Evolutionary conservation across 2,888 invertebrate genomes (phyloP), one percentile per base, ranked within the genome.

Genomic region (Ormyrus nitidulus): DNA sequence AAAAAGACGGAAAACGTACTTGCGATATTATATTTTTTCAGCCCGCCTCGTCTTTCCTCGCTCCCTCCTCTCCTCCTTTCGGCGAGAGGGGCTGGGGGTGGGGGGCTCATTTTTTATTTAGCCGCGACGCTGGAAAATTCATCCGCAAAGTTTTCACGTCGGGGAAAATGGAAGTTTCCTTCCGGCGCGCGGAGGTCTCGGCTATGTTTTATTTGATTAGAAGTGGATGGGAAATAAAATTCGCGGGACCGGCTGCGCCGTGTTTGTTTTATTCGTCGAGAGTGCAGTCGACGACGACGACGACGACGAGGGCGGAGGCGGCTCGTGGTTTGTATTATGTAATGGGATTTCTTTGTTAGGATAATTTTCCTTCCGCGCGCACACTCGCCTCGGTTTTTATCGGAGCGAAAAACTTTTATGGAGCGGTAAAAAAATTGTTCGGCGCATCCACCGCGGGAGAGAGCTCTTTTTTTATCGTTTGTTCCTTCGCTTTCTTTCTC

Each of bases 181-280:
- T 72, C 73, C 61, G 68, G 74, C 54, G 44, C 34, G 34, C 34
- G 34, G 34, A 69, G 61, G 66, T 72, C 61, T 72, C 61, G 54
- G 72, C 79, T 74, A 58, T 68, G 73, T 79, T 79, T 79, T 79
- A 79, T 79, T 79, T 79, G 79, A 79, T 79, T 79, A 79, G 79
- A 74, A 66, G 54, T 7, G 58, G 77, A 53, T 13, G 62, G 74
- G 69, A 69, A 69, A 79, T 79, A 74, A 79, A 79, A 79, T 74
- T 78, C 49, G 65, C 51, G 71, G 13, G 13, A 59, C 68, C 53
- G 34, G 66, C 48, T 34, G 34, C 7, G 9, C 8, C 51, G 48
- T 69, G 46, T 61, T 72, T 78, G 69, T 79, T 79, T 79, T 79
- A 79, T 74, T 62, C 69, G 58, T 49, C 19, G 49, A 11, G 61